A percentile compares a stretch with the other conserved stretches of the same genome.
Evolutionary conservation across 2,797 vertebrate species (phyloP).

Genomic region (Alca torda): DNA sequence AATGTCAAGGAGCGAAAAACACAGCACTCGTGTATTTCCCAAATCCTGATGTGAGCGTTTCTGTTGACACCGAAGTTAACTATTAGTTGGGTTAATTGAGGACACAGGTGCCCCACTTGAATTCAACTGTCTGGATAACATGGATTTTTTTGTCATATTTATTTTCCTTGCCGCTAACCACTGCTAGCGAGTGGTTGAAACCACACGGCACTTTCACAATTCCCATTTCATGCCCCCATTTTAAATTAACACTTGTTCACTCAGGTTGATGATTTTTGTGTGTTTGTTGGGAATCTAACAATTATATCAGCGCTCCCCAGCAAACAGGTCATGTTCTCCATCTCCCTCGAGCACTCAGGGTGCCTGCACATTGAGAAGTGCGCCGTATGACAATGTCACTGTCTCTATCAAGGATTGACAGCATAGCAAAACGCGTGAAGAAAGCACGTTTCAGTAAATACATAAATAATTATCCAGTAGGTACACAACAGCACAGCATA

Average conservation of each 20-base stretch:
- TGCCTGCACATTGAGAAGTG: not conserved
- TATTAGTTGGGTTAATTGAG: slow-evolving; percentile 18
- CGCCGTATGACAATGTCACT: accelerated
- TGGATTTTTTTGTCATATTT: not conserved
- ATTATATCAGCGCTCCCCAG: accelerated
- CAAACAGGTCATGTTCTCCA: not conserved
- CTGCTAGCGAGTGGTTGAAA: not conserved
- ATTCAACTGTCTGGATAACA: not conserved
- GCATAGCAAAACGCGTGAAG: not conserved
- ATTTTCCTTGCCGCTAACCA: not conserved
- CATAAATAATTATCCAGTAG: not conserved
- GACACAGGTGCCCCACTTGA: not conserved
- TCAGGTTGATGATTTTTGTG: not conserved
- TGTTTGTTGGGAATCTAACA: not conserved
- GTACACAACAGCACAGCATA: not conserved
- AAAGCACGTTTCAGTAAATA: not conserved
- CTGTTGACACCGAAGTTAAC: not conserved
- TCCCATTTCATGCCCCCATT: not conserved
- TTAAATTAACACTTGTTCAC: not conserved
- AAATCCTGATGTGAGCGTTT: not conserved
- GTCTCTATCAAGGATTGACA: not conserved
- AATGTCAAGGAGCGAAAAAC: not conserved
- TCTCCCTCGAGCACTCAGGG: not conserved
- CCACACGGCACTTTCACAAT: accelerated
- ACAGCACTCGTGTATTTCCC: not conserved